These are phyloP conservation scores for Microplitis manilae DNA, from an alignment of 2,888 invertebrate species.

Conservation along the genomic window DNA sequence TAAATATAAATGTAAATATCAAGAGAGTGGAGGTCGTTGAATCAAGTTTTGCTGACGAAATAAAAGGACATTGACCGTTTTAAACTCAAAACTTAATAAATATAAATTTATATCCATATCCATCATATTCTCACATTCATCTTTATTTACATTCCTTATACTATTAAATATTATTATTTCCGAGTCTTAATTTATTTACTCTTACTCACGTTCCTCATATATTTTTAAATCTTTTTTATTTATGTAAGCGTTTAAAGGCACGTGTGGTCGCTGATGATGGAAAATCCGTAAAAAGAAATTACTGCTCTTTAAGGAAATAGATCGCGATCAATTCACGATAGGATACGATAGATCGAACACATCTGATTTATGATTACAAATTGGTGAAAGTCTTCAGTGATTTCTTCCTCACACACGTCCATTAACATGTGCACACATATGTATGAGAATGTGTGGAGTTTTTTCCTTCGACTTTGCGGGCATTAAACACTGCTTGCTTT, in stretches of 20 bases:
- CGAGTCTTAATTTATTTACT: background rate
- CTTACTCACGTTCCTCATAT: background rate
- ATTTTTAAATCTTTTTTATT: background rate
- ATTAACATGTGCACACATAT: background rate
- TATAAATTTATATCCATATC: slow-evolving; percentile 11
- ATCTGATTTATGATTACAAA: slow-evolving; percentile 54
- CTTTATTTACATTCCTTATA: slow-evolving; percentile 7
- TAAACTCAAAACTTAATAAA: slow-evolving; percentile 17
- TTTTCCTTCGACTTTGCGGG: background rate
- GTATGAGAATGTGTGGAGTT: too few species aligned
- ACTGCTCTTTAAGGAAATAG: slow-evolving; percentile 21
- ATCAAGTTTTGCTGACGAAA: slow-evolving; percentile 34
- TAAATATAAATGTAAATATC: slow-evolving; percentile 4
- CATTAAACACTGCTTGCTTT: slow-evolving; percentile 1
- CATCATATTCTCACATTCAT: slow-evolving; percentile 16
- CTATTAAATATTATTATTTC: slow-evolving; percentile 1
- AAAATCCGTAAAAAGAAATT: slow-evolving; percentile 9
- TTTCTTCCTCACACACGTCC: slow-evolving; percentile 22
- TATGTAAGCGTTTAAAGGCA: background rate
- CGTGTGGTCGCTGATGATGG: background rate
- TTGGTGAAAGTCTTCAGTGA: slow-evolving; percentile 51
- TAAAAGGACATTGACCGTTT: slow-evolving; percentile 33
- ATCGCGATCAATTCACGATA: slow-evolving; percentile 38
- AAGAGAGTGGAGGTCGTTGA: slow-evolving; percentile 27
- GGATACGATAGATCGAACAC: slow-evolving; percentile 48